Conservation (phyloP, 2,888 invertebrate species). For the Gari tellinella region DNA sequence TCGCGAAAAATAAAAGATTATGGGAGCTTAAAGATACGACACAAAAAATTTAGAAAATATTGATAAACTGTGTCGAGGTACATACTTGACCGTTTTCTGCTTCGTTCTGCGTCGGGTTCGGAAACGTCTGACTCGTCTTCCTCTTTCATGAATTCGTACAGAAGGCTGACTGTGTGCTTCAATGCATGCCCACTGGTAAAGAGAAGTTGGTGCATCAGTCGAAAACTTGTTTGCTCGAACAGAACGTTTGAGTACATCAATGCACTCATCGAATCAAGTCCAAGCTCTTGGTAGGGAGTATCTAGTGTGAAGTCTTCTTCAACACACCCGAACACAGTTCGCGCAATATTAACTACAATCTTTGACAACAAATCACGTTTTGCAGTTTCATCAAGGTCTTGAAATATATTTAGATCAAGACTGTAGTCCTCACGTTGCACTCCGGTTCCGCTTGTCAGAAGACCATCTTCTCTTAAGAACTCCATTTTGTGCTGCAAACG, state of each 20-base stretch:
- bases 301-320: not conserved
- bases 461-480: not conserved
- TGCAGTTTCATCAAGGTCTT: not conserved
- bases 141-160: not conserved
- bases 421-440: not conserved
- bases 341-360: not conserved
- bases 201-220: not conserved
- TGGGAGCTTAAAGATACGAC: no score
- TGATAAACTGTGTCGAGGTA: no score
- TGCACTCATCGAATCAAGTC: conserved; percentile 22
- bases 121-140: not conserved
- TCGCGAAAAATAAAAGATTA: no score
- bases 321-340: not conserved
- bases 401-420: not conserved
- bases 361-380: not conserved
- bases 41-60: no score
- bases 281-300: conserved; percentile 1
- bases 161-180: no score
- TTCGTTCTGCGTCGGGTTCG: not conserved
- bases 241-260: conserved; percentile 11
- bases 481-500: not conserved
- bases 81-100: no score
- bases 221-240: not conserved
- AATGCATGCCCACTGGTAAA: no score
- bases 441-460: not conserved